Base-by-base conservation (phyloP, 1,140 invertebrate genomes). In the Rhizoglyphus robini region DNA sequence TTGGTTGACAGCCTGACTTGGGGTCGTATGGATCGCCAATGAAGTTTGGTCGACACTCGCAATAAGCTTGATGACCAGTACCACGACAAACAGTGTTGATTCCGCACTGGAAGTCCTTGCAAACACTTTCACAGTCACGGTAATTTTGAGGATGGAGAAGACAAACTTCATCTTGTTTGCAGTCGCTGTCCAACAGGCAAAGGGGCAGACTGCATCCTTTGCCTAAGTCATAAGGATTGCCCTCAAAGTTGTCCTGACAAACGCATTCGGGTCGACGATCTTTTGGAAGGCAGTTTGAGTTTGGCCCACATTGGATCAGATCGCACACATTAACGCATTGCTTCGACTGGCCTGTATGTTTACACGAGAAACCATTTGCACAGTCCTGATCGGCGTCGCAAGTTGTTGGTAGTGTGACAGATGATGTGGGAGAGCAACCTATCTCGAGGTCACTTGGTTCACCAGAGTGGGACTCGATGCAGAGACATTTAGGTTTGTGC, bases 231-330 rank as follows among this genome's bases (percentile, higher is more conserved):
- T 70, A 68, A 5, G 71, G 63, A 66, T 73, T 67, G 29, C 71
- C 71, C 34, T 48, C 51, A 72, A 84, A 89, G 0, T 86, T 86
- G 65, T 88, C 84, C 27, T 83, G 76, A 74, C 90, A 94, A 48
- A 91, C 82, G 73, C 90, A 94, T 11, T 86, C 83, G 1, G 88
- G 88, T 46, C 85, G 80, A 74, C 91, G 88, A 71, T 87, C 84
- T 63, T 87, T 82, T 18, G 85, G 82, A 0, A 91, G 80, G 72
- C 90, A 93, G 0, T 89, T 74, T 4, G 89, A 88, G 74, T 92
- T 92, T 1, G 88, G 88, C 20, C 89, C 89, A 73, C 90, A 92
- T 71, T 91, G 87, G 11, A 88, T 78, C 75, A 88, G 88, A 63
- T 83, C 84, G 72, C 89, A 92, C 3, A 85, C 87, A 71, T 90